Base-by-base conservation (phyloP, 2,113 vertebrate species). In the Scomber japonicus region DNA sequence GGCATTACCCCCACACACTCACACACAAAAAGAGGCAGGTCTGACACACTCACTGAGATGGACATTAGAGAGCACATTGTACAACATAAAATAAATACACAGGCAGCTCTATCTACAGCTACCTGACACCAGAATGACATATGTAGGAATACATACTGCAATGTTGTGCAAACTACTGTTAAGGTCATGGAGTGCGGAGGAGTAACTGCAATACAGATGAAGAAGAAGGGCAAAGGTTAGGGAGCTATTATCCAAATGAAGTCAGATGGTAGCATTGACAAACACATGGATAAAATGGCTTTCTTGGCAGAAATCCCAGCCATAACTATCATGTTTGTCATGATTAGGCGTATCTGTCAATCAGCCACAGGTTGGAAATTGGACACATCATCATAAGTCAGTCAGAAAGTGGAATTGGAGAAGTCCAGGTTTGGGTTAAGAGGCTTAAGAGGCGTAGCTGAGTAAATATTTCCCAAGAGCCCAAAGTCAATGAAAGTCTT, bases 201-300 rank as follows among this genome's bases (percentile, higher is more conserved):
- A 78, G 35, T 44, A 74, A 66, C 54, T 68, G 44, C 16, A 17
- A 3, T 19, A n/a, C 35, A 62, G 55, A 16, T 16, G 51, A 49
- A 64, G 61, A 74, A 68, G 51, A 77, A 75, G 86, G 76, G 53
- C 59, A 81, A 80, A 88, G 86, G 81, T 85, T 21, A 80, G 40
- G 19, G n/a, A 79, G 69, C 56, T 77, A 73, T 88, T 82, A 83
- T 84, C 69, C 62, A 88, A 87, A 90, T 82, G 68, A 83, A 91
- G 78, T 78, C 86, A 91, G 87, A 87, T 84, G 85, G 80, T 84
- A 49, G 85, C 83, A 79, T 62, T 86, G 85, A 87, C 83, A 87
- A 88, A 88, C 84, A 70, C 68, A 62, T 62, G 75, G 56, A 19
- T 66, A 79, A 85, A 92, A 88, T 84, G 85, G 63, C 71, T 87